Percentiles rank a stretch among this genome's conserved stretches.
Conservation (phyloP, 2,113 vertebrate species). For the Psephotus haematonotus region DNA sequence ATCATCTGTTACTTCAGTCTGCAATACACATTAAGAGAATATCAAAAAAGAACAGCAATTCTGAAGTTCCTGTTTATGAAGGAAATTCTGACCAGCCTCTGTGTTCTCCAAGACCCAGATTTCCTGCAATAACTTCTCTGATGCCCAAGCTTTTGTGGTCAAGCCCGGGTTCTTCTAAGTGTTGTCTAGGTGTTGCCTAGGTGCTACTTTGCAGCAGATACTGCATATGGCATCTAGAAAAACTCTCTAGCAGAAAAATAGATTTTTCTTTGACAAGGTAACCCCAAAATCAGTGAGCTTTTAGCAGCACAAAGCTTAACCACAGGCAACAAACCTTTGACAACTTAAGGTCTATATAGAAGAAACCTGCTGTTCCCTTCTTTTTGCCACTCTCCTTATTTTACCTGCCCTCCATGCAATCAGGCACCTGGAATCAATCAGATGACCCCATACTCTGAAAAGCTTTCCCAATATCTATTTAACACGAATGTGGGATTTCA, state of each 20-base stretch:
- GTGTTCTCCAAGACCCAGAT: neutral
- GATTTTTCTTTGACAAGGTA: fast-evolving
- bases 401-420: neutral
- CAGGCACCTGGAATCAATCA: neutral
- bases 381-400: neutral
- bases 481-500: neutral
- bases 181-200: neutral
- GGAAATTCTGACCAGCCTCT: neutral
- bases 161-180: neutral
- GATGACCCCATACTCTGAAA: neutral
- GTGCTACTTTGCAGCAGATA: neutral
- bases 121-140: neutral
- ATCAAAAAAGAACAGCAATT: neutral
- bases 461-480: neutral
- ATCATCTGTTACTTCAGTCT: neutral
- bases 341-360: neutral
- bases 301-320: neutral
- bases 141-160: neutral
- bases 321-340: neutral
- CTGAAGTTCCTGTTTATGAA: neutral
- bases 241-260: neutral
- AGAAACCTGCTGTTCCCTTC: neutral
- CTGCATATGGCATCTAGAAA: fast-evolving
- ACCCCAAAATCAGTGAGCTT: neutral
- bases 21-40: neutral